Conservation (phyloP, 2,113 vertebrate genomes). For the Myrmecobius fasciatus region DNA sequence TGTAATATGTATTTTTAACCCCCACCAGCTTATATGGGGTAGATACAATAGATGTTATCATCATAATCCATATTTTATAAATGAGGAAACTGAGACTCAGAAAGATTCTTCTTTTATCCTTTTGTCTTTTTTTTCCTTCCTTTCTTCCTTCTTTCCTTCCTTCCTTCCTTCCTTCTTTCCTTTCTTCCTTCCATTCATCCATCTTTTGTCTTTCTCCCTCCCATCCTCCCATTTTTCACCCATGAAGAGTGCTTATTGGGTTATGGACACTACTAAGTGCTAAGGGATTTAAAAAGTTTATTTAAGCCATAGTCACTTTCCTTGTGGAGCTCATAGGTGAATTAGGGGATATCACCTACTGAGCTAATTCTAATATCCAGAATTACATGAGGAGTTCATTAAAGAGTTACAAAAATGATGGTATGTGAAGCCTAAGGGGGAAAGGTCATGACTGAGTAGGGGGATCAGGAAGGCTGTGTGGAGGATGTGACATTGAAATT, state of each 20-base stretch:
- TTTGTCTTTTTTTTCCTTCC: not conserved
- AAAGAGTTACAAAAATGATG: not conserved
- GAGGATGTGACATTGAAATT: not conserved
- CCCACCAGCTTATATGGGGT: not conserved
- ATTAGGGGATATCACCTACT: not conserved
- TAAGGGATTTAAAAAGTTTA: not conserved
- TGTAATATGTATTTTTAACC: not conserved
- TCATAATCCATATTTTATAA: not conserved
- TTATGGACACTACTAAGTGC: not conserved
- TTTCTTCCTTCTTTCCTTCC: too few species aligned
- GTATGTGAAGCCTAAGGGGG: not conserved
- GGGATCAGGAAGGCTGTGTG: not conserved
- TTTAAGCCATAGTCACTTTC: not conserved
- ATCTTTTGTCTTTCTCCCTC: not conserved
- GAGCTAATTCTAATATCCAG: not conserved
- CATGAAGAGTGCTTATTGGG: not conserved
- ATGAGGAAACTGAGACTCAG: not conserved
- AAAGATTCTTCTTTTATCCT: not conserved
- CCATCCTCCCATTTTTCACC: not conserved
- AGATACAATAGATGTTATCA: not conserved
- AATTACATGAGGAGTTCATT: not conserved
- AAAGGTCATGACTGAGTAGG: not conserved
- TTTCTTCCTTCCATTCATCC: not conserved
- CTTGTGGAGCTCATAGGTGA: not conserved
- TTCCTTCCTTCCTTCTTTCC: too few species aligned